Conservation (phyloP, 2,113 vertebrate species). For the Phalacrocorax brasilianus region DNA sequence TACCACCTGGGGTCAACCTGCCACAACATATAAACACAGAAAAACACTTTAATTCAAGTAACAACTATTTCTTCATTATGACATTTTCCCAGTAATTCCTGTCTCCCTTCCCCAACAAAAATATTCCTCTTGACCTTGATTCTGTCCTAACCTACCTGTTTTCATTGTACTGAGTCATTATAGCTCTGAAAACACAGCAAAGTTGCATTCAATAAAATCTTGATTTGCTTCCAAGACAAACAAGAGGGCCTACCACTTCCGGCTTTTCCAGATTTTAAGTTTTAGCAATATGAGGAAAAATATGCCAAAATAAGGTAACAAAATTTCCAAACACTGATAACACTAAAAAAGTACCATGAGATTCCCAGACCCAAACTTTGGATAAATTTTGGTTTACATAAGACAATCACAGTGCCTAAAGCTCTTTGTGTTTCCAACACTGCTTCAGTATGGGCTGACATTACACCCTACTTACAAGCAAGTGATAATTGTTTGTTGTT, state of each 20-base stretch:
- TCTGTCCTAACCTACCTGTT: neutral
- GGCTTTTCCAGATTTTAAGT: neutral
- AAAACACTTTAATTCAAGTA: neutral
- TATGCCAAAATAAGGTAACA: neutral
- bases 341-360: neutral
- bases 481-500: neutral
- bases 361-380: neutral
- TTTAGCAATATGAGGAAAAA: neutral
- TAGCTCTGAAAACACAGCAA: neutral
- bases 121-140: neutral
- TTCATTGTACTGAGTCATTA: neutral
- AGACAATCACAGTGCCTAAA: neutral
- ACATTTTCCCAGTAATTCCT: neutral
- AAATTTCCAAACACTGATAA: neutral
- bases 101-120: neutral
- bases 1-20: neutral
- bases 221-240: neutral
- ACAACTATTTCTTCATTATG: neutral
- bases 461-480: neutral
- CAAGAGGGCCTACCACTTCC: neutral
- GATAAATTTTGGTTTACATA: neutral
- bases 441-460: neutral
- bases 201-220: neutral
- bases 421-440: neutral
- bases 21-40: neutral